Conservation (phyloP, 2,888 invertebrate genomes). For the Raillietiella orientalis region DNA sequence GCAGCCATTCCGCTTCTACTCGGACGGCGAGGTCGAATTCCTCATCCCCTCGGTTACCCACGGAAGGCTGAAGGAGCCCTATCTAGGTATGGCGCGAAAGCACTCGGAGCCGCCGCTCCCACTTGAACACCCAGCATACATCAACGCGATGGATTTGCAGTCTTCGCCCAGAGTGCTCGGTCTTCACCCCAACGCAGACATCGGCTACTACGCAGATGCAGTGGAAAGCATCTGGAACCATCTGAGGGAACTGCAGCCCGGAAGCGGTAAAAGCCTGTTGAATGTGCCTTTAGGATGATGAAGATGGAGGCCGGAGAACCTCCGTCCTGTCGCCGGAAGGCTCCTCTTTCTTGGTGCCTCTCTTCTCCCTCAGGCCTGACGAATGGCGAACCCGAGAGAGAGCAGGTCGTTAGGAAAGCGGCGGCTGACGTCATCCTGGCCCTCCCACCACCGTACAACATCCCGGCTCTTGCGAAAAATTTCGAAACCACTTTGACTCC, state of each 20-base stretch:
- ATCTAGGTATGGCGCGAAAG: slow-evolving; percentile 1
- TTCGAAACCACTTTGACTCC: slow-evolving; percentile 49
- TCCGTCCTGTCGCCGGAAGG: too few species aligned
- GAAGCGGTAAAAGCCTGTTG: slow-evolving; percentile 50
- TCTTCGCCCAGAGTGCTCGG: slow-evolving; percentile 77
- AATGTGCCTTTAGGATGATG: too few species aligned
- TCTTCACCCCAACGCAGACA: slow-evolving; percentile 76
- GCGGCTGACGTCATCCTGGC: slow-evolving; percentile 42
- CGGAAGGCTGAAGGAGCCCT: slow-evolving; percentile 5
- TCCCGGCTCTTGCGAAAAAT: slow-evolving; percentile 41
- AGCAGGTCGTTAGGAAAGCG: slow-evolving; percentile 47
- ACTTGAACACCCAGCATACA: slow-evolving; percentile 34
- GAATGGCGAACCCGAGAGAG: slow-evolving; percentile 38
- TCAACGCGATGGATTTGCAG: slow-evolving; percentile 44
- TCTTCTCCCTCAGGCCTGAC: slow-evolving; percentile 20
- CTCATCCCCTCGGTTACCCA: slow-evolving; percentile 32
- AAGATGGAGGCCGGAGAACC: too few species aligned
- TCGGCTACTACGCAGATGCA: slow-evolving; percentile 64
- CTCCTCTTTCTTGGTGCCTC: too few species aligned
- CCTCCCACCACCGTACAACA: slow-evolving; percentile 39
- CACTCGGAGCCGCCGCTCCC: too few species aligned
- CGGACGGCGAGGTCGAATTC: slow-evolving; percentile 37
- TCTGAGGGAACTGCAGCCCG: slow-evolving; percentile 60
- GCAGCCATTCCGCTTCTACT: slow-evolving; percentile 67
- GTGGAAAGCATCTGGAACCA: slow-evolving; percentile 55